Conservation (phyloP, 2,888 invertebrate genomes). For the Drosophila anomelani region DNA sequence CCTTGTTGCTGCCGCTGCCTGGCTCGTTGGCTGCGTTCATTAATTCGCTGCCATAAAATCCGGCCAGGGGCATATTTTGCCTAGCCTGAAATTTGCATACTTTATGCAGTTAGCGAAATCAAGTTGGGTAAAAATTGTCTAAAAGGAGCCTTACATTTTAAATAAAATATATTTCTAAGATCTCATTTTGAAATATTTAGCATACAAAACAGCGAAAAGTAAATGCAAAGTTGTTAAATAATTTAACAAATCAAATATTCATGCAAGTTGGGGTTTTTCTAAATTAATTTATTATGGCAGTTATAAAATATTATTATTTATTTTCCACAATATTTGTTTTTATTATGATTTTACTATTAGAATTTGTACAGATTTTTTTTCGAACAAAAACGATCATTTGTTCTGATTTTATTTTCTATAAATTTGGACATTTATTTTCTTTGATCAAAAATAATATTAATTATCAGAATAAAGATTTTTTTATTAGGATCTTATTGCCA, state of each 20-base stretch:
- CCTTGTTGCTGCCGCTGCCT: conserved; percentile 22
- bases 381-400: neutral
- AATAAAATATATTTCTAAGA: neutral
- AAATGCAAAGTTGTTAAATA: neutral
- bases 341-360: no score
- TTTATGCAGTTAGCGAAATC: conserved; percentile 35
- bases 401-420: no score
- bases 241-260: neutral
- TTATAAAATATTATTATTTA: neutral
- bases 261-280: no score
- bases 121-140: neutral
- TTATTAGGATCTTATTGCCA: accelerated
- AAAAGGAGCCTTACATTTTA: no score
- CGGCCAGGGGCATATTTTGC: conserved; percentile 69
- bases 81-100: conserved; percentile 77
- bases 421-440: no score
- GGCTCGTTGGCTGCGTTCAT: conserved; percentile 76
- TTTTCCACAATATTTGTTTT: accelerated
- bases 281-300: neutral
- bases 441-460: neutral
- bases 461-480: neutral
- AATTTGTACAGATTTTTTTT: no score
- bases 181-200: neutral
- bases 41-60: conserved; percentile 80
- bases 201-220: neutral